These are phyloP conservation scores for Empis livida DNA, from an alignment of 2,888 invertebrate genomes.

Conservation along the genomic window DNA sequence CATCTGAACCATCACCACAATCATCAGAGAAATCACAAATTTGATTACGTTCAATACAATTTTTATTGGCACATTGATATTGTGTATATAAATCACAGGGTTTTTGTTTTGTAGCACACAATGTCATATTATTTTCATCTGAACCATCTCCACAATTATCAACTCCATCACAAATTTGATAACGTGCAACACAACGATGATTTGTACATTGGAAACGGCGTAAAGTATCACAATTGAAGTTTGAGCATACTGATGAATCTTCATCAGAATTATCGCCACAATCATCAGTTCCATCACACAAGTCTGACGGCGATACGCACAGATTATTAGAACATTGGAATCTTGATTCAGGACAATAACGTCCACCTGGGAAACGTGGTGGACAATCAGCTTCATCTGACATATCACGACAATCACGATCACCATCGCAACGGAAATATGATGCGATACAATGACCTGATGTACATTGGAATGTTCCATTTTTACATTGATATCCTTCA, in stretches of 20 bases:
- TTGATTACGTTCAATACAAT: conserved; percentile 64
- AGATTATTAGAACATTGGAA: conserved; percentile 89
- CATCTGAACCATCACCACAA: conserved; percentile 83
- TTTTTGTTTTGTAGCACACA: conserved; percentile 62
- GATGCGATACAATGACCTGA: conserved; percentile 88
- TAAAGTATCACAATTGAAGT: conserved; percentile 73
- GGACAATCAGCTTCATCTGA: conserved; percentile 85
- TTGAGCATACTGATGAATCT: conserved; percentile 61
- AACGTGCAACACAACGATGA: conserved; percentile 71
- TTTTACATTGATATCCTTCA: conserved; percentile 72
- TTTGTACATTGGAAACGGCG: conserved; percentile 83
- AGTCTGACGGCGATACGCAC: conserved; percentile 78
- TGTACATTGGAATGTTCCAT: conserved; percentile 81
- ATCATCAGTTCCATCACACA: conserved; percentile 88
- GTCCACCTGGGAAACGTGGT: conserved; percentile 73
- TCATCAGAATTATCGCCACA: conserved; percentile 90
- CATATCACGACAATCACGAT: conserved; percentile 77
- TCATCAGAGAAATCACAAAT: conserved; percentile 85
- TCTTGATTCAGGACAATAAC: conserved; percentile 77
- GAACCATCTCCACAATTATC: conserved; percentile 92
- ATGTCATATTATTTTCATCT: conserved; percentile 89
- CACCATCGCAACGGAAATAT: conserved; percentile 80
- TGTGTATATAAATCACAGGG: conserved; percentile 67
- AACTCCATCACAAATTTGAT: conserved; percentile 79
- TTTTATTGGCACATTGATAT: conserved; percentile 78